Evolutionary conservation across 2,888 invertebrate genomes (phyloP), one percentile per base, ranked within the genome.

Genomic region (Eilema caniola): DNA sequence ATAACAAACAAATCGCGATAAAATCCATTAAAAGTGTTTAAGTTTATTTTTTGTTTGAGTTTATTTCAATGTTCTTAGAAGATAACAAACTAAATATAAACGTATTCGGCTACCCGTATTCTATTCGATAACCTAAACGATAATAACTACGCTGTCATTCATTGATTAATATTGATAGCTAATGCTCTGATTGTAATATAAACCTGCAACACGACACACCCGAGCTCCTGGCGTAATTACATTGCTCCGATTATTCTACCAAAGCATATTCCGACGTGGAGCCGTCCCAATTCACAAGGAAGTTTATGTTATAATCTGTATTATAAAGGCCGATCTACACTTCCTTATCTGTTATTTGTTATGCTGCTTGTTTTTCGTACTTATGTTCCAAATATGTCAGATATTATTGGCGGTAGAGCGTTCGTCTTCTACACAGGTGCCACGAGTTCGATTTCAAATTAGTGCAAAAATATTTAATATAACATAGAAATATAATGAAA

Each of bases 161-260:
- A 3, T 66, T 37, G 37, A 20, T 25, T 2, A 3, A 37, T 59
- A 11, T 57, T 28, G 16, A 33, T 33, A 78, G 75, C 82, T 76
- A 67, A 72, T 67, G 69, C 71, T 70, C 72, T 73, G 70, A 80
- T 77, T 70, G 69, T 59, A 64, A 62, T 63, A 69, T 77, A 64
- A 61, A 60, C 47, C 65, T 24, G 62, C 67, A 66, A 73, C 57
- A 63, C 41, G 31, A 72, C 70, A 67, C 69, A 65, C 47, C 14
- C 62, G 70, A 65, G 25, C 73, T 68, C 59, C 65, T 59, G 56
- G 62, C 59, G 65, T 74, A 80, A 82, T 81, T 78, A 82, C 74
- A 75, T 76, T 56, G 67, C 23, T 41, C 24, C 67, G 72, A 72
- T 82, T 73, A 81, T 78, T 81, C 71, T 66, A 33, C 69, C 68